These are phyloP conservation scores for Melanerpes formicivorus DNA, from an alignment of 2,113 vertebrate species.

Conservation along the genomic window DNA sequence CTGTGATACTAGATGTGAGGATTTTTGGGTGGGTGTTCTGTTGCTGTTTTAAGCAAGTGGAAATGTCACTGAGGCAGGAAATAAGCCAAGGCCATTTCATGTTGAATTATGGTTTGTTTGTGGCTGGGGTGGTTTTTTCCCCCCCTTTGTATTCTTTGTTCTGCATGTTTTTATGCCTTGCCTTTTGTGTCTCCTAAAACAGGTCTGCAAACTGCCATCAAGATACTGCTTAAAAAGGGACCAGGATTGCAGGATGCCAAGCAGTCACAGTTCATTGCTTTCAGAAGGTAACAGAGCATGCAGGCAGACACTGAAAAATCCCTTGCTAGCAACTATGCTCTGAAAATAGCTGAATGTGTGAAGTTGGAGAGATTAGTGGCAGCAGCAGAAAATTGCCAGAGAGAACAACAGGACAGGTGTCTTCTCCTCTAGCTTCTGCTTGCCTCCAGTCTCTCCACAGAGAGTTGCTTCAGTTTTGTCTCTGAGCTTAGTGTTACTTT, in stretches of 20 bases:
- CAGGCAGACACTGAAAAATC: neutral
- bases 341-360: neutral
- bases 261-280: slow-evolving; percentile 87
- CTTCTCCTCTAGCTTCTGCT: neutral
- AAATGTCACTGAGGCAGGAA: neutral
- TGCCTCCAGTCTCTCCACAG: neutral
- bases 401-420: neutral
- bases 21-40: neutral
- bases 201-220: slow-evolving; percentile 75
- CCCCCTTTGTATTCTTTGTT: neutral
- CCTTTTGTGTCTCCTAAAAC: slow-evolving; percentile 47
- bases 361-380: neutral
- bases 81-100: neutral
- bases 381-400: neutral
- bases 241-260: slow-evolving; percentile 74
- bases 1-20: neutral
- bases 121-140: neutral
- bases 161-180: neutral
- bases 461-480: neutral
- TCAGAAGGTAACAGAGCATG: slow-evolving; percentile 77
- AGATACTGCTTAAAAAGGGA: slow-evolving; percentile 73
- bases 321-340: neutral
- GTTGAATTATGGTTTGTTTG: neutral
- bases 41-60: neutral
- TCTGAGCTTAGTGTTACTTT: neutral